Base-by-base conservation (phyloP, 1,140 invertebrate genomes). In the Eumeta japonica region DNA sequence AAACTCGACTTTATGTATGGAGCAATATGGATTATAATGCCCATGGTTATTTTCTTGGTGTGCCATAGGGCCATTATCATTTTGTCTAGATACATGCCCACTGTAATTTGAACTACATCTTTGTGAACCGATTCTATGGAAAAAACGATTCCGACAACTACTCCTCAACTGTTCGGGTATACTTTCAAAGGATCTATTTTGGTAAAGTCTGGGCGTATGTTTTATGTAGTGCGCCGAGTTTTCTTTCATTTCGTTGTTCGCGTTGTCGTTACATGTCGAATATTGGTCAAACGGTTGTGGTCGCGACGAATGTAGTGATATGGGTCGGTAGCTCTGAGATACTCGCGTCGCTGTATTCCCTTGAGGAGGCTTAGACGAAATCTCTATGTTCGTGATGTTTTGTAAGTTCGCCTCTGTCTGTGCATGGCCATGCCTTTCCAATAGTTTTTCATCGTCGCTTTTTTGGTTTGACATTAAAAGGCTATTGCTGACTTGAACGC, bases 1-100 rank as follows among this genome's bases (percentile, higher is more conserved):
- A 57, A 92, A 90, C 29, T 77, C 75, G 18, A 77, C 68, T 49
- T 52, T 63, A 28, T 76, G 67, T 40, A 72, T 20, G 12, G 59
- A 55, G 33, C 48, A 59, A 41, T 70, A 55, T 11, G 59, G 53
- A 35, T 14, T 14, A 39, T 57, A 54, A 28, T 55, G 43, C 2
- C 39, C 45, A 11, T 55, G 54, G 37, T 54, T 55, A 36, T 45
- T 44, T 30, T 62, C 53, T 14, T 62, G 51, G 27, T 58, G 48
- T 34, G 52, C 17, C 1, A 38, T 32, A 32, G 42, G 35, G 16
- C 46, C 50, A 41, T 66, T 54, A 39, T 71, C 59, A 43, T 72
- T 61, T 11, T 59, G 57, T 27, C 64, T 52, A 16, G 68, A 61
- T 19, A 57, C 41, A 34, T 70, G 59, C 20, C 49, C 34, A 29